Conservation (phyloP, 2,888 invertebrate genomes). For the Leptinotarsa juncta region DNA sequence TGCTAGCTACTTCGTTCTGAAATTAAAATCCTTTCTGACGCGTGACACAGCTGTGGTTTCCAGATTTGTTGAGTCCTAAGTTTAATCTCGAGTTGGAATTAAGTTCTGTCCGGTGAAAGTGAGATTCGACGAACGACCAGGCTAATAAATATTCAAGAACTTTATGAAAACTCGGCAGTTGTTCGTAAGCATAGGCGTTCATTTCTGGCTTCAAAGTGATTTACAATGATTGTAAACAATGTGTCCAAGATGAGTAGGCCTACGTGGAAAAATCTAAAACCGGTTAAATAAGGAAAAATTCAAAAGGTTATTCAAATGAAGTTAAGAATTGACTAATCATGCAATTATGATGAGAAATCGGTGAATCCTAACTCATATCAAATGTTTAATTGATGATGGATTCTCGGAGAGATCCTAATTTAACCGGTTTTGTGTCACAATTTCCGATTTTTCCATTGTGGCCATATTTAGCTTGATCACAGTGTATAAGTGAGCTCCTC, state of each 20-base stretch:
- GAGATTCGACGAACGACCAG: conserved; percentile 29
- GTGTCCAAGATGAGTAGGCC: background rate
- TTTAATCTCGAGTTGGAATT: conserved; percentile 37
- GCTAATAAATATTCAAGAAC: conserved; percentile 41
- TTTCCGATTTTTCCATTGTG: no score
- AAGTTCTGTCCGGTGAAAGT: conserved; percentile 34
- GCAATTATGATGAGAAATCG: no score
- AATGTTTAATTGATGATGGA: no score
- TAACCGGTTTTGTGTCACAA: no score
- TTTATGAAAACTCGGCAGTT: conserved; percentile 32
- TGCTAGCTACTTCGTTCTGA: background rate
- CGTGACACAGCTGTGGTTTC: conserved; percentile 27
- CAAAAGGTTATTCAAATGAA: no score
- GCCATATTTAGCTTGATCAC: no score
- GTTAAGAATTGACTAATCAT: no score
- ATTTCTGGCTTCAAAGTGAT: background rate
- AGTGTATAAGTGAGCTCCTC: no score
- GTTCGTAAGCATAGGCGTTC: conserved; percentile 23
- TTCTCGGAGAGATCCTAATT: no score
- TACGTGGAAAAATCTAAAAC: no score
- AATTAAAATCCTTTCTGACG: conserved; percentile 33
- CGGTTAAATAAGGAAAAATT: no score
- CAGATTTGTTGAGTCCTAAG: conserved; percentile 22
- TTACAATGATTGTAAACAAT: background rate
- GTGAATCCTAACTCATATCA: no score